These are phyloP conservation scores for Nematolebias whitei DNA, from an alignment of 2,113 vertebrate genomes.

Conservation along the genomic window DNA sequence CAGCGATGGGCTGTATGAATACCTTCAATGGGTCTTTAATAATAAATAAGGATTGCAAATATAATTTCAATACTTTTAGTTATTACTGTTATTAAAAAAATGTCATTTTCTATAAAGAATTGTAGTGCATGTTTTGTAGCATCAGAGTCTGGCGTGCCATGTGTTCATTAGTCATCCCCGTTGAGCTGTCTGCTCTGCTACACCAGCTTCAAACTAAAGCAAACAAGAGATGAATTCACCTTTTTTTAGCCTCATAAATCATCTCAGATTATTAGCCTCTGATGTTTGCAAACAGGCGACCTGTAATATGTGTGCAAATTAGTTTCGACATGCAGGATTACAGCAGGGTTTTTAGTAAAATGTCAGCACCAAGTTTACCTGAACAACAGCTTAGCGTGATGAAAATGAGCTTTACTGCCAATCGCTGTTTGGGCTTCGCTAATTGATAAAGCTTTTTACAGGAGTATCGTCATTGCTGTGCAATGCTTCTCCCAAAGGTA, in stretches of 20 bases:
- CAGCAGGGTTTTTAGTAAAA: slow-evolving; percentile 14
- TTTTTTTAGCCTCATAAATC: slow-evolving; percentile 60
- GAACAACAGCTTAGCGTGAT: slow-evolving; percentile 27
- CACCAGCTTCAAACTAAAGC: slow-evolving; percentile 45
- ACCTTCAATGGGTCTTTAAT: background rate
- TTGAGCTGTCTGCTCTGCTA: slow-evolving; percentile 30
- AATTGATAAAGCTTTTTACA: background rate
- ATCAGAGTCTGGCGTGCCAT: slow-evolving; percentile 10
- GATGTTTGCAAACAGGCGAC: slow-evolving; percentile 31
- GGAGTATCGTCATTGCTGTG: background rate
- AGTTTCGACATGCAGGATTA: slow-evolving; percentile 50
- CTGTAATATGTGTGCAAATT: slow-evolving; percentile 62
- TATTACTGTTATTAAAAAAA: background rate
- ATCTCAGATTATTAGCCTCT: slow-evolving; percentile 41
- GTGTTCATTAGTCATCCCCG: slow-evolving; percentile 48
- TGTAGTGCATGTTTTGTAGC: background rate
- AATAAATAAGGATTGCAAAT: background rate
- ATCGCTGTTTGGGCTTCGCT: slow-evolving; percentile 6
- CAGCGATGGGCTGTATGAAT: no score
- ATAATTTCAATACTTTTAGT: background rate
- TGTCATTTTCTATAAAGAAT: background rate
- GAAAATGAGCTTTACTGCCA: slow-evolving; percentile 30
- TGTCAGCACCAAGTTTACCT: slow-evolving; percentile 31
- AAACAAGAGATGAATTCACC: slow-evolving; percentile 43
- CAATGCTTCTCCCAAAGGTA: slow-evolving; percentile 1